phyloP scores from a whole-genome alignment of 2,888 invertebrate genomes.

The Cyclophora punctaria region DNA sequence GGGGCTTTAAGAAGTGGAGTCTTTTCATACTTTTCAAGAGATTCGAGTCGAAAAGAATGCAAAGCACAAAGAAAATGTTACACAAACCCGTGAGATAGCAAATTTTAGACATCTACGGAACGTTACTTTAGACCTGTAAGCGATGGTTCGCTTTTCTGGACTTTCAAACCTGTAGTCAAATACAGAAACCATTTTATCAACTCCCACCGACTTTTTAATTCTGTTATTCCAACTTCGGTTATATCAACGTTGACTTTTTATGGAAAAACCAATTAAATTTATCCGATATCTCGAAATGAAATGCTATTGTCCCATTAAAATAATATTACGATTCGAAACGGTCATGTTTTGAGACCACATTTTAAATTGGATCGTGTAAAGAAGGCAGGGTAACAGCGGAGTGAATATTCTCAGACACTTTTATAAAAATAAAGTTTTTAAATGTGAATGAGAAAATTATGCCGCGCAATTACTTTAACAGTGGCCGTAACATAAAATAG shows the following conservation, averaged over 20 bases:
- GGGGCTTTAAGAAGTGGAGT: background rate
- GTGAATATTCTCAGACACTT: slow-evolving; percentile 7
- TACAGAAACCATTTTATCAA: slow-evolving; percentile 20
- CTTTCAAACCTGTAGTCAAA: slow-evolving; percentile 14
- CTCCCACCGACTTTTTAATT: slow-evolving; percentile 14
- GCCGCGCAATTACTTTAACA: slow-evolving; percentile 11
- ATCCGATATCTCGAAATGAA: slow-evolving; percentile 4
- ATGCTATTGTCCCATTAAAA: too few species aligned
- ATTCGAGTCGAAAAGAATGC: slow-evolving; percentile 16
- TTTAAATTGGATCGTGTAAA: too few species aligned
- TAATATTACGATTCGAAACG: too few species aligned
- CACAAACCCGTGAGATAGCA: slow-evolving; percentile 15
- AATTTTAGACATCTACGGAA: slow-evolving; percentile 5
- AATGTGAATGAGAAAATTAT: slow-evolving; percentile 13
- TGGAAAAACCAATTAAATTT: slow-evolving; percentile 21
- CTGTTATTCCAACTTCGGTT: slow-evolving; percentile 16
- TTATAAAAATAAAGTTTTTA: slow-evolving; percentile 5
- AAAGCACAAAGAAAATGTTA: slow-evolving; percentile 21
- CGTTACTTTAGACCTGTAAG: slow-evolving; percentile 5
- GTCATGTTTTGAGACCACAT: too few species aligned
- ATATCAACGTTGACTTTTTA: slow-evolving; percentile 22
- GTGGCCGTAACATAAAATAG: slow-evolving; percentile 15
- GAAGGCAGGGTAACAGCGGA: background rate
- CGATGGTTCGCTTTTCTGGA: slow-evolving; percentile 6
- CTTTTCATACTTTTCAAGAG: background rate